phyloP scores from a whole-genome alignment of 2,797 vertebrate genomes.

The Lagodon rhomboides region DNA sequence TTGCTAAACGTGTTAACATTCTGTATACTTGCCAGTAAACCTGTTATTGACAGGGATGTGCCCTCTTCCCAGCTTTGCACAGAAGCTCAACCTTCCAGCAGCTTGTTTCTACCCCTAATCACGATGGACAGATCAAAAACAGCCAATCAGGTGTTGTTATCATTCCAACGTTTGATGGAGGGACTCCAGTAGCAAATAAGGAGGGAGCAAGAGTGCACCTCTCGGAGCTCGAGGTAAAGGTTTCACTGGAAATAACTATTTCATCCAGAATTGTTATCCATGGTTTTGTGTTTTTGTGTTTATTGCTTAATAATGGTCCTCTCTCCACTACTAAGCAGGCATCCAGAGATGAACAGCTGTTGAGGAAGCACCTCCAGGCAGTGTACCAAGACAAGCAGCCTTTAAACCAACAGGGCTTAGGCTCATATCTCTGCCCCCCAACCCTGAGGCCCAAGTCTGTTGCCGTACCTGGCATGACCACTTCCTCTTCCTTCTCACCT shows the following conservation, averaged over 20 bases:
- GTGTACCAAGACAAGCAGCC: constrained; percentile 88
- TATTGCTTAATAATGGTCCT: neutral
- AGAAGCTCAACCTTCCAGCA: constrained; percentile 79
- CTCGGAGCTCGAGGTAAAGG: constrained; percentile 86
- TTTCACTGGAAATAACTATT: neutral
- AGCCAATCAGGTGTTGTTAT: constrained; percentile 69
- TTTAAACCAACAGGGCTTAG: constrained; percentile 75
- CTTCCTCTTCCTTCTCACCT: constrained; percentile 75
- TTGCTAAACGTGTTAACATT: neutral
- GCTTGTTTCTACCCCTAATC: constrained; percentile 54
- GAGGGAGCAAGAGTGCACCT: constrained; percentile 89
- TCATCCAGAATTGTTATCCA: neutral
- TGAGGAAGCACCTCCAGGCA: constrained; percentile 87
- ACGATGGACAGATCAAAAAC: constrained; percentile 45
- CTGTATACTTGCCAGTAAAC: neutral
- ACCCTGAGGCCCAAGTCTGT: constrained; percentile 92
- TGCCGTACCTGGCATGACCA: constrained; percentile 92
- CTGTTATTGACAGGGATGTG: constrained; percentile 21
- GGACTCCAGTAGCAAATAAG: constrained; percentile 63
- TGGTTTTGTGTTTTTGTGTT: neutral
- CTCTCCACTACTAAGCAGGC: constrained; percentile 64
- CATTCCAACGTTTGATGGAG: constrained; percentile 90
- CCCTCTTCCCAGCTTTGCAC: constrained; percentile 76
- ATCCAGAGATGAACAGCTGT: constrained; percentile 81
- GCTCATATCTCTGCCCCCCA: constrained; percentile 76